phyloP scores from a whole-genome alignment of 2,888 invertebrate genomes.

The Philhelius pedissequus region DNA sequence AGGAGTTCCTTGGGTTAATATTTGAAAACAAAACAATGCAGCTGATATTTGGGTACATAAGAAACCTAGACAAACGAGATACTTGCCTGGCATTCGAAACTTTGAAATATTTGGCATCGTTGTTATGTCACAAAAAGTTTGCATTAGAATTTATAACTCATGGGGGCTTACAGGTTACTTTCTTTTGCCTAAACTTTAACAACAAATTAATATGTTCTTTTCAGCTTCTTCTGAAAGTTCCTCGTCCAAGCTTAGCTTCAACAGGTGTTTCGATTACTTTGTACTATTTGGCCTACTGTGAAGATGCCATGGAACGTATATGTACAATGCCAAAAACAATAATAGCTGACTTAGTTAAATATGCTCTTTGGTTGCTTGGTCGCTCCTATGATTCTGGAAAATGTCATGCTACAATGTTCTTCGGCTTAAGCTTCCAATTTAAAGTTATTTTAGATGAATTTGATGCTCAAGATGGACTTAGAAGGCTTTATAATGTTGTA shows the following conservation, averaged over 20 bases:
- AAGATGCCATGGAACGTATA: constrained; percentile 98
- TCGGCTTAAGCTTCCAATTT: constrained; percentile 96
- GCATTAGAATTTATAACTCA: constrained; percentile 95
- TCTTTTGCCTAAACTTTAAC: background rate
- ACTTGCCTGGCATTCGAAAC: constrained; percentile 97
- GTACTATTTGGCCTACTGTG: constrained; percentile 97
- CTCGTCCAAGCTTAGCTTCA: constrained; percentile 95
- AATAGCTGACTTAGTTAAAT: constrained; percentile 89
- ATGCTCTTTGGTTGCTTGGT: constrained; percentile 96
- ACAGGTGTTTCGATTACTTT: constrained; percentile 96
- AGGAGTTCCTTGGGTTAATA: constrained; percentile 95
- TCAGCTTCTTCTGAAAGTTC: constrained; percentile 91
- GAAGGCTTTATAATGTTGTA: constrained; percentile 94
- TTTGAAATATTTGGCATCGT: constrained; percentile 94
- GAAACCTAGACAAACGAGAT: constrained; percentile 92
- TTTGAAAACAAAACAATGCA: constrained; percentile 96
- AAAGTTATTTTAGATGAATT: constrained; percentile 95
- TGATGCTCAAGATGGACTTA: constrained; percentile 93
- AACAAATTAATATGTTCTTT: background rate
- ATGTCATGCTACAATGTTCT: constrained; percentile 99
- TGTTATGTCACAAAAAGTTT: constrained; percentile 98
- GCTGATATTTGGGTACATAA: constrained; percentile 93
- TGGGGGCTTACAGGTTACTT: constrained; percentile 88
- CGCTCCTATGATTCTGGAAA: constrained; percentile 98
- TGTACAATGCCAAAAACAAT: constrained; percentile 90